Percentiles rank a stretch among this genome's conserved stretches.
Evolutionary conservation across 2,113 vertebrate species (phyloP).

Genomic region (Myiopsitta monachus): DNA sequence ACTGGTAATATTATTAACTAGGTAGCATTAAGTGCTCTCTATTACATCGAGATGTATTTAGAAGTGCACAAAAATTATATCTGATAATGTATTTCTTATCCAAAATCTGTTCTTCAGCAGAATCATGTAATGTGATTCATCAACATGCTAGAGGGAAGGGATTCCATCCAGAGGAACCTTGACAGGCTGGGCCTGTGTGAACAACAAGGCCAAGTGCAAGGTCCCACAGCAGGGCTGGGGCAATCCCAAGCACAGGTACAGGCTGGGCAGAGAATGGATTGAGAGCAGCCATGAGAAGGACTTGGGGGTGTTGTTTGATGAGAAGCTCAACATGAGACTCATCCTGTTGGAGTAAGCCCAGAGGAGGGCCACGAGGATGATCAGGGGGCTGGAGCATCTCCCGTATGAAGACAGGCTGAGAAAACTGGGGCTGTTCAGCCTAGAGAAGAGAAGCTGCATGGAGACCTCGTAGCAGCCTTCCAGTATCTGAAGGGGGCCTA

Average conservation of each 20-base stretch:
- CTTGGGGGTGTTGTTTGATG: accelerated
- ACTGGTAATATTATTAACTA: not conserved
- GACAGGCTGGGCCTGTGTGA: not conserved
- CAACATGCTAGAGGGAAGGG: not conserved
- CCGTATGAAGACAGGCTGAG: not conserved
- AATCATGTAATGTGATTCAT: not conserved
- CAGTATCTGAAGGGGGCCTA: not conserved
- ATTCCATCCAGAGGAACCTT: not conserved
- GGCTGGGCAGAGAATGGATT: accelerated
- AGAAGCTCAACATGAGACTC: not conserved
- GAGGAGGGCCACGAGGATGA: not conserved
- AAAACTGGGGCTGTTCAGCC: not conserved
- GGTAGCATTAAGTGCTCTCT: not conserved
- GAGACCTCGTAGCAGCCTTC: not conserved
- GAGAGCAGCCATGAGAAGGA: not conserved
- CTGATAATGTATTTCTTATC: not conserved
- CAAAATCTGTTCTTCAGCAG: not conserved
- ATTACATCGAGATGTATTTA: not conserved
- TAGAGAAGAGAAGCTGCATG: not conserved
- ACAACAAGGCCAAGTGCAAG: not conserved
- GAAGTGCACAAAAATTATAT: not conserved
- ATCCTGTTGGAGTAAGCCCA: not conserved
- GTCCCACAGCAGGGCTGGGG: no score
- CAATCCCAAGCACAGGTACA: not conserved
- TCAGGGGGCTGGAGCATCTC: not conserved